Percentiles rank a stretch among this genome's conserved stretches.
Evolutionary conservation across 2,797 vertebrate species (phyloP).

Genomic region (Hemitrygon akajei): DNA sequence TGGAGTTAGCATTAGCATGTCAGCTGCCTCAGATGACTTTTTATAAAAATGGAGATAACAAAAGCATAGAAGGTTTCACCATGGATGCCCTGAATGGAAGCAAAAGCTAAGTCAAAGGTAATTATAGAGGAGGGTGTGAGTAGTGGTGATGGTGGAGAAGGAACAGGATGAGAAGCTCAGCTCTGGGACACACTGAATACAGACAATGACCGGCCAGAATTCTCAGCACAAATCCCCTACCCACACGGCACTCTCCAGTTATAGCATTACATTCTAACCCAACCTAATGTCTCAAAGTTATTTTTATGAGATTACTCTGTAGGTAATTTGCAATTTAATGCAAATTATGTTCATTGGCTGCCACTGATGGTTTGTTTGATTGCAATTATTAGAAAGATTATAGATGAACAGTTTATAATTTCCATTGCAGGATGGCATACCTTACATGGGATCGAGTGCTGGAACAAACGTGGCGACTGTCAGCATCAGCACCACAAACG

Average conservation of each 20-base stretch:
- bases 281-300: neutral
- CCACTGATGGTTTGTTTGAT: neutral
- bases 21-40: no score
- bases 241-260: neutral
- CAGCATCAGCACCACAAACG: constrained; percentile 80
- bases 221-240: no score
- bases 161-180: no score
- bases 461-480: constrained; percentile 73
- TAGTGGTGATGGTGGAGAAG: no score
- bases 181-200: neutral
- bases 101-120: no score
- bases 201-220: neutral
- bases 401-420: neutral
- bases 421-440: constrained; percentile 67
- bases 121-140: no score
- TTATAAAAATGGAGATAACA: no score
- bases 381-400: neutral
- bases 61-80: no score
- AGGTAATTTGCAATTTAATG: neutral
- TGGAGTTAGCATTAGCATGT: no score
- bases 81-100: no score
- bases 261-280: neutral
- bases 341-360: neutral
- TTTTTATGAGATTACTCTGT: no score
- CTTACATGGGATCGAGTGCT: constrained; percentile 78